Evolutionary conservation across 2,888 invertebrate genomes (phyloP), one percentile per base, ranked within the genome.

Genomic region (Polietes domitor): DNA sequence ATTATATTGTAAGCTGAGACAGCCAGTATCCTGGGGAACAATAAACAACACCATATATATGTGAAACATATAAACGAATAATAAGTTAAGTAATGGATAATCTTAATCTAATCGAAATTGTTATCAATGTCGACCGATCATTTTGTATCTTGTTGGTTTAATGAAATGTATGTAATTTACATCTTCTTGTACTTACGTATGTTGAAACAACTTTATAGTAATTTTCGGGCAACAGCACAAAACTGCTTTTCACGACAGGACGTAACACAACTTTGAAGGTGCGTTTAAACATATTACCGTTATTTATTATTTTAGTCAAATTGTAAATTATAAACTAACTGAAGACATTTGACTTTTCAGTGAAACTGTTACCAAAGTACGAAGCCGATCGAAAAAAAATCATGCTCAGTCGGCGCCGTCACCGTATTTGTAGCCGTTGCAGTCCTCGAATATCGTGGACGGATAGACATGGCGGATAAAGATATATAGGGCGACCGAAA

Each of bases 231-330:
- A 92, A 83, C 12, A 91, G 82, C 24, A 92, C 85, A 74, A 92
- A 92, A 87, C 91, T 92, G 85, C 88, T 92, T 81, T 90, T 88
- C 41, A 89, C 89, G 21, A 89, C 88, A 19, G 92, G 92, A 77
- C 92, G 91, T 86, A 88, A 92, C 61, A 91, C 91, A 53, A 92
- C 90, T 87, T 91, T 92, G 77, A 92, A 92, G 53, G 92, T 92
- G 43, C 92, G 90, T 82, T 91, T 91, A 86, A 92, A 92, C 92
- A 92, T 92, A 19, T 10, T 21, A 21, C 53, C n/a, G n/a, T n/a
- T n/a, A n/a, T n/a, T n/a, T n/a, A n/a, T n/a, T n/a, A n/a, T n/a
- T n/a, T n/a, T n/a, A n/a, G n/a, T n/a, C n/a, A n/a, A n/a, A n/a
- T n/a, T n/a, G n/a, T n/a, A n/a, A n/a, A n/a, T n/a, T n/a, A n/a